Percentiles rank a stretch among this genome's conserved stretches.
phyloP scores from a whole-genome alignment of 1,140 invertebrate genomes.

The Drosophila bocki region DNA sequence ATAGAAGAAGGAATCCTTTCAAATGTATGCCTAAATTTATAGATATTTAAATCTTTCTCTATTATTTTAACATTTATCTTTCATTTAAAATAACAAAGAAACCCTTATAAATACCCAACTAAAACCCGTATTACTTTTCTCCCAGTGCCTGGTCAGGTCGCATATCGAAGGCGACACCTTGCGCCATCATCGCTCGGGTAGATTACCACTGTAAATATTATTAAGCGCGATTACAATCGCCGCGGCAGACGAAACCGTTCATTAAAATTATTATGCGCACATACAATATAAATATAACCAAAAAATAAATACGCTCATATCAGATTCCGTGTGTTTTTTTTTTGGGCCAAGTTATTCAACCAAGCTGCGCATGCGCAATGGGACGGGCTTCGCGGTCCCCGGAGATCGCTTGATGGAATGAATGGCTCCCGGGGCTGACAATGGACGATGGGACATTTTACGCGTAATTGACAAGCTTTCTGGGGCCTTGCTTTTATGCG shows the following conservation, averaged over 20 bases:
- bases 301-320: conserved; percentile 26
- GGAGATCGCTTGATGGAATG: conserved; percentile 4
- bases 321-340: conserved; percentile 60
- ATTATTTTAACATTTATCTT: too few species aligned
- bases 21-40: too few species aligned
- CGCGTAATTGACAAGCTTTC: conserved; percentile 75
- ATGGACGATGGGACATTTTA: conserved; percentile 62
- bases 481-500: conserved; percentile 76
- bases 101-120: rapidly evolving
- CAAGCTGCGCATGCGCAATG: conserved; percentile 69
- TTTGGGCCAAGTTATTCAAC: conserved; percentile 30
- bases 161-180: conserved; percentile 63
- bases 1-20: too few species aligned
- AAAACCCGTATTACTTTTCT: background rate
- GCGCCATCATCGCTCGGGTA: conserved; percentile 66
- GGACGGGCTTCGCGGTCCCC: background rate
- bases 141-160: conserved; percentile 25
- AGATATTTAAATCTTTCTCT: too few species aligned
- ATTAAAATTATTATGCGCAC: conserved; percentile 64
- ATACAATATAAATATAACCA: conserved; percentile 15
- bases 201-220: conserved; percentile 84
- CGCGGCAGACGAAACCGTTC: conserved; percentile 63
- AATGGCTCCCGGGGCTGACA: conserved; percentile 23
- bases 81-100: background rate
- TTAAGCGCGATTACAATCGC: conserved; percentile 78